Evolutionary conservation across 2,797 vertebrate species (phyloP), one percentile per base, ranked within the genome.

Genomic region (Benthosema pterotum): DNA sequence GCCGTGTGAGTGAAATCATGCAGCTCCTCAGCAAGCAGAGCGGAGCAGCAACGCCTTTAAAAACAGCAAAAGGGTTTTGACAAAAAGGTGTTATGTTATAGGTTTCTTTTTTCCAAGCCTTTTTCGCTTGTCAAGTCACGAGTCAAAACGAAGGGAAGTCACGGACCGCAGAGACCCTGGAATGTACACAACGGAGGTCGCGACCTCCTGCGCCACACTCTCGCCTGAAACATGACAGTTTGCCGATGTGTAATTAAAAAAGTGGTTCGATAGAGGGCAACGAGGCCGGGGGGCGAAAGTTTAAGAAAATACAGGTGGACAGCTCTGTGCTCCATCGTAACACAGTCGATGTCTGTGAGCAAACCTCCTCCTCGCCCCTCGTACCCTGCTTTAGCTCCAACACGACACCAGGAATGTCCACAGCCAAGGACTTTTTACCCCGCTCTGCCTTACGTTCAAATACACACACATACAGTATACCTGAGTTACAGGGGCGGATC

Each of bases 301-400:
- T 93, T 90, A 92, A 91, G 85, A 91, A 92, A 93, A 93, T 87
- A 91, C 78, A 88, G 80, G 74, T 78, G 83, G 84, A 84, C 83
- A 85, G 82, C 74, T 83, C 69, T 42, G 58, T 61, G 59, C 72
- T 83, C 46, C 73, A n/a, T n/a, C 16, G 61, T 72, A 85, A 83
- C 87, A 83, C 58, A 79, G 80, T 75, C 75, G 69, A 57, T 46
- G 78, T 68, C 73, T 84, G 84, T n/a, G n/a, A n/a, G n/a, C 62
- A 67, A 63, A 46, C 71, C 67, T 32, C 73, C 72, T 69, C 65
- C 32, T 38, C n/a, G 71, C 61, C 63, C 63, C 57, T 60, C 14
- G 42, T 73, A 67, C 69, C 63, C 87, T 88, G 74, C 63, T 78
- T 83, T 85, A 63, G 60, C 84, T 85, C 90, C 81, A 72, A 82